A percentile compares a stretch with the other conserved stretches of the same genome.
These are phyloP conservation scores for Stenurella melanura DNA, from an alignment of 2,888 invertebrate species.

Conservation along the genomic window DNA sequence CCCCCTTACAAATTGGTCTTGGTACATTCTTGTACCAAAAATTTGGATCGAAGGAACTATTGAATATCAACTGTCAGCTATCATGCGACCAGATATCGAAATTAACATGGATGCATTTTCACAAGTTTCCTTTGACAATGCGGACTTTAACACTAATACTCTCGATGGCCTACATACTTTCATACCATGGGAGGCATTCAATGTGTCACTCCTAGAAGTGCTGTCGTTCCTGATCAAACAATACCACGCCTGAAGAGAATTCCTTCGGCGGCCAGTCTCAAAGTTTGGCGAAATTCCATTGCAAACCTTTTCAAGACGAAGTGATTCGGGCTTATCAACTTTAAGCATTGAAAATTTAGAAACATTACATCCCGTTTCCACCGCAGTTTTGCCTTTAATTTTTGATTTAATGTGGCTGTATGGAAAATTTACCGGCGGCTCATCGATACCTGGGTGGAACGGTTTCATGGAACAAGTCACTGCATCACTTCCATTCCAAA, in stretches of 20 bases:
- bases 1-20: conserved; percentile 1
- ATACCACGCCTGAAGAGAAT: conserved; percentile 26
- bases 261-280: conserved; percentile 10
- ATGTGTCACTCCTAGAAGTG: conserved; percentile 42
- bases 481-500: conserved; percentile 52
- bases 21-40: conserved; percentile 55
- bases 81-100: background rate
- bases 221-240: conserved; percentile 22
- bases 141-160: conserved; percentile 53
- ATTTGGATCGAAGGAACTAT: conserved; percentile 54
- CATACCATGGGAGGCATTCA: conserved; percentile 54
- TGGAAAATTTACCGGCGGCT: conserved; percentile 41
- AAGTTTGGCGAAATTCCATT: conserved; percentile 14
- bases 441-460: conserved; percentile 59
- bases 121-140: no score
- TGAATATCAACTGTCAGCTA: conserved; percentile 42
- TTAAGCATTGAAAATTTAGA: conserved; percentile 24
- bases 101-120: conserved; percentile 31
- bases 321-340: conserved; percentile 2
- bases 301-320: background rate
- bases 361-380: conserved; percentile 14
- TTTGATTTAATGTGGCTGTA: conserved; percentile 47
- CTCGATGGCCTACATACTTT: conserved; percentile 53
- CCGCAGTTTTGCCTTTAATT: background rate
- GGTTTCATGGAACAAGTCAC: no score